Evolutionary conservation across 2,888 invertebrate genomes (phyloP), one percentile per base, ranked within the genome.

Genomic region (Scaptomyza caliginosa): DNA sequence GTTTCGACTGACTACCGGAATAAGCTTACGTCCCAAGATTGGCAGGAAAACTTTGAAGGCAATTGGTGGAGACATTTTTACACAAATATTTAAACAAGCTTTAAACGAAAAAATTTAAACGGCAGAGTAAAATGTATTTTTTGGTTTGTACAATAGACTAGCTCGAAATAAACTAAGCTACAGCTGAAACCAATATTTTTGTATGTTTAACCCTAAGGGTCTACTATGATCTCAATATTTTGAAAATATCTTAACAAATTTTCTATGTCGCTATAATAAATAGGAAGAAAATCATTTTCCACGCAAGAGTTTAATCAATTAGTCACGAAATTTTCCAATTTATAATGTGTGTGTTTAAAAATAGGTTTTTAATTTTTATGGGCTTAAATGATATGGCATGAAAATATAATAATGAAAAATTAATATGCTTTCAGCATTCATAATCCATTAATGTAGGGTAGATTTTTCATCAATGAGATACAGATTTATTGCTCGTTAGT

Each of bases 241-340:
- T 21, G 0, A 7, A 2, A 23, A 39, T 11, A n/a, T n/a, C n/a
- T 13, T 30, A 13, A 11, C 4, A 50, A 16, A n/a, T 42, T n/a
- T 10, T 5, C 6, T 26, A 10, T n/a, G 4, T 5, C 16, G 21
- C 10, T 3, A 26, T 7, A 6, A n/a, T 13, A 6, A 23, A 24
- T 39, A 40, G 24, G 21, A 26, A 40, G 24, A 19, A 26, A 46
- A 36, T 36, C 11, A 19, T 50, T 32, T n/a, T 11, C 11, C 17
- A 8, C 17, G 16, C 48, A 50, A 28, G 19, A 34, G n/a, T 38
- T 55, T 21, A 19, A 57, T 60, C 77, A 73, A 74, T 77, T 74
- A 73, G 77, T 65, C 78, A 75, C 74, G 76, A 65, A 67, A 59
- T 65, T 56, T 67, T 75, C 59, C 40, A 75, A 76, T 75, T 75